phyloP scores from a whole-genome alignment of 2,113 vertebrate genomes.

The Cebidichthys violaceus region DNA sequence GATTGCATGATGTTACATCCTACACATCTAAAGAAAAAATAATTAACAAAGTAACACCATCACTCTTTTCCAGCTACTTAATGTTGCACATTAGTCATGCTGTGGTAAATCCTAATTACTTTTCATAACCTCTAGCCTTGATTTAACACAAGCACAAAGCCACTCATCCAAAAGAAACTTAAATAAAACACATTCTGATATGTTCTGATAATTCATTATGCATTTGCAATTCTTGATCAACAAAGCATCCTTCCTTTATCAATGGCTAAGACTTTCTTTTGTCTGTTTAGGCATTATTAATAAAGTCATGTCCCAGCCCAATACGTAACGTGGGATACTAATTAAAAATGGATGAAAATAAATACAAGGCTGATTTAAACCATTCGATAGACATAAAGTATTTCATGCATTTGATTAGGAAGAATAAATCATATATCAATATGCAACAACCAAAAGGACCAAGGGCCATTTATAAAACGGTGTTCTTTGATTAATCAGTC shows the following conservation, averaged over 20 bases:
- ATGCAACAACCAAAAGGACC: constrained; percentile 26
- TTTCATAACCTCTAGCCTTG: constrained; percentile 59
- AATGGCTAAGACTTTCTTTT: neutral
- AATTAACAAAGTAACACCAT: constrained; percentile 56
- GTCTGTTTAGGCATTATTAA: neutral
- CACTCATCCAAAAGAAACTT: constrained; percentile 3
- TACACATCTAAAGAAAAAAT: constrained; percentile 54
- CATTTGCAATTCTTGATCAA: constrained; percentile 18
- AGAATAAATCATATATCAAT: constrained; percentile 48
- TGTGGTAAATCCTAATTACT: constrained; percentile 62
- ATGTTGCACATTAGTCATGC: constrained; percentile 66
- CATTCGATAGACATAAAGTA: neutral
- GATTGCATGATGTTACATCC: constrained; percentile 42
- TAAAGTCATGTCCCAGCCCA: neutral
- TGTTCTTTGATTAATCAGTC: constrained; percentile 37
- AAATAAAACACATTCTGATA: constrained; percentile 18
- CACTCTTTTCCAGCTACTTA: constrained; percentile 43
- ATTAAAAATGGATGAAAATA: constrained; percentile 36
- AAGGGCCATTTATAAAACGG: constrained; percentile 32
- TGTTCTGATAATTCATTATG: constrained; percentile 31
- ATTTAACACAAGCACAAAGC: constrained; percentile 49
- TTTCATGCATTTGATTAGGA: constrained; percentile 6
- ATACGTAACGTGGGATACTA: constrained; percentile 9
- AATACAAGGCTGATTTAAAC: constrained; percentile 21
- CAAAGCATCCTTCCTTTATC: constrained; percentile 8